Evolutionary conservation across 2,888 invertebrate species (phyloP), one percentile per base, ranked within the genome.

Genomic region (Metallyticus violacea): DNA sequence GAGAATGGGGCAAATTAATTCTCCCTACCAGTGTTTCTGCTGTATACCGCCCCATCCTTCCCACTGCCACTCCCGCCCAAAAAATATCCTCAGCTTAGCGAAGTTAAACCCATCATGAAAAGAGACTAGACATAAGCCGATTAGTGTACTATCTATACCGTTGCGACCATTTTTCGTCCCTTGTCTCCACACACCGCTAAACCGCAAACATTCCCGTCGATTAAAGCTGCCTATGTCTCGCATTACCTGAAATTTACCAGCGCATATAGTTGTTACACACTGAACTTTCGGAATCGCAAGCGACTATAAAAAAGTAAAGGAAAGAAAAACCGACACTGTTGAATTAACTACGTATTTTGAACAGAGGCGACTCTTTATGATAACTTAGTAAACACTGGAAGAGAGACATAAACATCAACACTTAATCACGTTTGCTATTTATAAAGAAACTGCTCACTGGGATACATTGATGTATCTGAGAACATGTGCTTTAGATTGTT

Each of bases 21-120:
- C 15, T 62, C 15, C 40, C 40, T 62, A 62, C 40, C 40, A 62
- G 40, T 62, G 40, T 62, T 62, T 62, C 40, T 62, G 22, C 40
- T 62, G 40, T 62, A 62, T 22, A 62, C 22, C 40, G 40, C 22
- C 83, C 83, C 77, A 29, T 81, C 30, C 81, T 81, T 25, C 40
- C 81, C 81, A 7, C 82, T 26, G 6, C 76, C 82, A 15, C n/a
- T 62, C 40, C 40, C 40, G 40, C 40, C 40, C 40, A 62, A 62
- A 62, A 62, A 83, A 83, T 83, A 83, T 83, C 83, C 83, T 83
- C 77, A 28, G 83, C 83, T 83, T 83, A 83, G 83, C 77, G 77
- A 83, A 83, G 83, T 77, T 83, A 83, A 83, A 83, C 83, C 83
- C 83, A 83, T 83, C 83, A 83, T 83, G 83, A 83, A 83, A 83